A percentile compares a stretch with the other conserved stretches of the same genome.
Evolutionary conservation across 2,888 invertebrate genomes (phyloP).

Genomic region (Netelia virgata): DNA sequence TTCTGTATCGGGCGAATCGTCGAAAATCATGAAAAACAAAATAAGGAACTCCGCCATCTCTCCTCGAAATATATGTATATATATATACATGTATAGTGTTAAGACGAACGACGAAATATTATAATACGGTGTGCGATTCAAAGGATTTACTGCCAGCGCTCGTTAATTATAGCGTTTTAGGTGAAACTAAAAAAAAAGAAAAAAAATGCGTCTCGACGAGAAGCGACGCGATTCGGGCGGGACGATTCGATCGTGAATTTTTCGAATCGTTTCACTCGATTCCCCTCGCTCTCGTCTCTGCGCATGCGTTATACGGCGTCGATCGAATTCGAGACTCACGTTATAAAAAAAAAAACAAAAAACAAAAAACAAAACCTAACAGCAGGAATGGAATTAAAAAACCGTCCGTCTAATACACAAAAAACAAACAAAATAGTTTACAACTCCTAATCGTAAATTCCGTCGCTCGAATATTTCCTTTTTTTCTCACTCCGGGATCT

Average conservation of each 20-base stretch:
- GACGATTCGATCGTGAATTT: slow-evolving; percentile 32
- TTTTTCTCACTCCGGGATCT: too few relatives aligned
- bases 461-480: too few relatives aligned
- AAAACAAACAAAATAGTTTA: background rate
- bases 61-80: slow-evolving; percentile 26
- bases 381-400: slow-evolving; percentile 35
- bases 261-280: slow-evolving; percentile 42
- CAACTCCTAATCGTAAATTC: too few relatives aligned
- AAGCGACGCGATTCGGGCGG: slow-evolving; percentile 19
- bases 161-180: slow-evolving; percentile 60
- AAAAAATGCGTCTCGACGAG: slow-evolving; percentile 40
- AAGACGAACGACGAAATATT: slow-evolving; percentile 55
- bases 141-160: slow-evolving; percentile 64
- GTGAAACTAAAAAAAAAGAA: slow-evolving; percentile 38
- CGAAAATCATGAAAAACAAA: slow-evolving; percentile 44
- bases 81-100: slow-evolving; percentile 46
- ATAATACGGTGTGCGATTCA: slow-evolving; percentile 51
- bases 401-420: background rate
- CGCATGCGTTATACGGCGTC: slow-evolving; percentile 33
- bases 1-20: slow-evolving; percentile 46
- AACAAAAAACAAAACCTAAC: slow-evolving; percentile 5
- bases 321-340: slow-evolving; percentile 60
- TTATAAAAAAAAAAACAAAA: slow-evolving; percentile 15
- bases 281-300: background rate
- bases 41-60: slow-evolving; percentile 50